Conservation (phyloP, 2,797 vertebrate species). For the Podarcis siculus region DNA sequence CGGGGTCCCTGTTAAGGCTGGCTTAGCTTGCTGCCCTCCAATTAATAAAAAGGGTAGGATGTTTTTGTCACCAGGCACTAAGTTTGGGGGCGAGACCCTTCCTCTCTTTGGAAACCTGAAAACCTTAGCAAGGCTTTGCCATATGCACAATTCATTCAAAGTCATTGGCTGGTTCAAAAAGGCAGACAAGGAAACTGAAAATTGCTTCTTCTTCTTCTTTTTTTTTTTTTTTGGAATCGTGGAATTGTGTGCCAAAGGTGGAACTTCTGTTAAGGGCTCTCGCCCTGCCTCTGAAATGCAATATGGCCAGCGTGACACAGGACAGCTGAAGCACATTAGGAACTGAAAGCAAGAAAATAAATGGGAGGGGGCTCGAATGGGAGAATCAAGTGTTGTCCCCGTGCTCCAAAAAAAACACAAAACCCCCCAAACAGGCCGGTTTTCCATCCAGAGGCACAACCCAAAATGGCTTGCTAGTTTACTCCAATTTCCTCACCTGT, state of each 20-base stretch:
- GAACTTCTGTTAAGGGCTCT: too few relatives aligned
- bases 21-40: background rate
- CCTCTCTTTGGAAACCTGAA: background rate
- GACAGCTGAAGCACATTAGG: background rate
- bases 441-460: background rate
- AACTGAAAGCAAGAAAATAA: background rate
- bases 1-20: too few relatives aligned
- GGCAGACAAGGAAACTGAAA: background rate
- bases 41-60: too few relatives aligned
- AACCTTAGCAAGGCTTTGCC: background rate
- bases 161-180: background rate
- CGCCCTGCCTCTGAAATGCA: background rate
- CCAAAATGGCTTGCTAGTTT: background rate
- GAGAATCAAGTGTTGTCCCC: background rate
- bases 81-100: too few relatives aligned
- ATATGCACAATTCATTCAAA: background rate
- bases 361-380: background rate
- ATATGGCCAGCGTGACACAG: background rate
- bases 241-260: too few relatives aligned
- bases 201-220: too few relatives aligned
- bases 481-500: background rate
- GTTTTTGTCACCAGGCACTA: background rate
- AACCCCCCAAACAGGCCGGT: background rate
- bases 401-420: background rate
- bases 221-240: too few relatives aligned